Conservation (phyloP, 2,113 vertebrate species). For the Cochlearius cochlearius region DNA sequence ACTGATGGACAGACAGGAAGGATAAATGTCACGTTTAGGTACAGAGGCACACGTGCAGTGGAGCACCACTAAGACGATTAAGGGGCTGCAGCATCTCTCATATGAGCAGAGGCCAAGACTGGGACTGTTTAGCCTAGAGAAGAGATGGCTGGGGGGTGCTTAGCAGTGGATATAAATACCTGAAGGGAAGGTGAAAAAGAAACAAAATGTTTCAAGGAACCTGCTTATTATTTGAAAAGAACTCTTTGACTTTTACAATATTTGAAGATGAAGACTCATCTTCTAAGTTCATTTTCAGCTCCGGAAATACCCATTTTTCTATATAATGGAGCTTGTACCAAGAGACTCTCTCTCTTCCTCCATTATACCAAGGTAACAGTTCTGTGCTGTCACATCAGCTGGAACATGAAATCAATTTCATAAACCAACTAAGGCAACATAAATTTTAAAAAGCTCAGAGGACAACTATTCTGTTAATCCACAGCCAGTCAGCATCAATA, state of each 20-base stretch:
- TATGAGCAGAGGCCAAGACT: neutral
- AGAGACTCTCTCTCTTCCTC: neutral
- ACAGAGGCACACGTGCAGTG: neutral
- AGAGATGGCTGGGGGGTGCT: neutral
- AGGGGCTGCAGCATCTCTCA: neutral
- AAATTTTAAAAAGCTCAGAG: neutral
- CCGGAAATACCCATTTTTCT: neutral
- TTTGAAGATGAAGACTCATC: neutral
- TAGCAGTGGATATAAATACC: neutral
- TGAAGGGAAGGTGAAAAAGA: neutral
- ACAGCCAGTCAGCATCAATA: neutral
- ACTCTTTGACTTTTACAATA: neutral
- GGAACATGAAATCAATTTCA: neutral
- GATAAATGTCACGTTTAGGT: neutral
- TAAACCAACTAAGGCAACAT: neutral
- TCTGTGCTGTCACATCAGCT: neutral
- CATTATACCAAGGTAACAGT: neutral
- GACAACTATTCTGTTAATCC: neutral
- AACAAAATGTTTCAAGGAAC: neutral
- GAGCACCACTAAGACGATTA: neutral
- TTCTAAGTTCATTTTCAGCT: neutral
- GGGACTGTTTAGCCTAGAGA: neutral
- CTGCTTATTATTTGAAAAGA: neutral
- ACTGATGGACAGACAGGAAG: neutral
- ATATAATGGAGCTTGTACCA: neutral